Evolutionary conservation across 2,888 invertebrate genomes (phyloP), one percentile per base, ranked within the genome.

Genomic region (Allolobophora icterica): DNA sequence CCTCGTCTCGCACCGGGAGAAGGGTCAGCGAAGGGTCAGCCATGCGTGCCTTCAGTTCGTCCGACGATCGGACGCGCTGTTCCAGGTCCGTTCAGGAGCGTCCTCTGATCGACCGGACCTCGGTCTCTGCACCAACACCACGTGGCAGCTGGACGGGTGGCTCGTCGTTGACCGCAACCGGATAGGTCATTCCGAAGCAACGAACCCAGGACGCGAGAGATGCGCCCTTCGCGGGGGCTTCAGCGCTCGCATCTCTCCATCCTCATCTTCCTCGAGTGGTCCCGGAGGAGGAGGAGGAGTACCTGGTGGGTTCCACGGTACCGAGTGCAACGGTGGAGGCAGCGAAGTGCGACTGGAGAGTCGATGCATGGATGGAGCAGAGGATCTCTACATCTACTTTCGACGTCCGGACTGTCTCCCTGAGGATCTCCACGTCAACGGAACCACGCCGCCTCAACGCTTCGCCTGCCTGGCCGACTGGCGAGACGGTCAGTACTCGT

Each of bases 401-500:
- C 35, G 87, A 3, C 34, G 34, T 15, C 87, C 87, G 5, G 87
- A 87, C 34, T 87, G 87, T 17, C 87, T 87, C 38, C 87, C 87
- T 0, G 35, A 34, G 35, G 87, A 87, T 35, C 35, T 87, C n/a
- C 87, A 87, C 35, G 38, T 87, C 34, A 87, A 87, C 87, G 87
- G 87, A 34, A 87, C 84, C 1, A 17, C 87, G 0, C 35, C 35
- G 0, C 87, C 19, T 35, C 87, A 87, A 17, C 33, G 90, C 34
- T 90, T 90, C 42, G 83, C 24, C 45, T 90, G 90, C 38, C 84
- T 90, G 84, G 90, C 84, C 38, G 90, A 84, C 34, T 90, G 90
- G 90, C 30, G 40, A n/a, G 90, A 90, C 33, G 45, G 40, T 2
- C 84, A 38, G 84, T 84, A 84, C n/a, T 84, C 90, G 38, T 90